A percentile compares a stretch with the other conserved stretches of the same genome.
Evolutionary conservation across 2,113 vertebrate species (phyloP).

Genomic region (Lasiurus borealis): DNA sequence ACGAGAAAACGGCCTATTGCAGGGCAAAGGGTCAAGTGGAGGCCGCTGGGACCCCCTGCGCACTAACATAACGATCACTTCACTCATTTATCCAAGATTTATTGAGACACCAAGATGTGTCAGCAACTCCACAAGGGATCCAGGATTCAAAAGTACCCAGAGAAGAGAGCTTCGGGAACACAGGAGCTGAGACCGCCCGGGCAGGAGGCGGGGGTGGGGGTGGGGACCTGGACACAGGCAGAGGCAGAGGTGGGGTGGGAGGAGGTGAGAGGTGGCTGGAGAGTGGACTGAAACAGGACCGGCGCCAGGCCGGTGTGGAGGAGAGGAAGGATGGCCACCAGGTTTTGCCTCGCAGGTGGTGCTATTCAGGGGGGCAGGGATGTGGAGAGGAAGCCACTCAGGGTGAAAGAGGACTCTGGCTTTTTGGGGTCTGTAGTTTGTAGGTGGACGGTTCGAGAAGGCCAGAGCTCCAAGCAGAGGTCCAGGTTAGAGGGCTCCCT

Average conservation of each 20-base stretch:
- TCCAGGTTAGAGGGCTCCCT: background rate
- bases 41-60: background rate
- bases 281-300: background rate
- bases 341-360: background rate
- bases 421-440: background rate
- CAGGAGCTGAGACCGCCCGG: background rate
- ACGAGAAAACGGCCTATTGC: background rate
- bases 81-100: background rate
- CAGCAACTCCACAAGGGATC: background rate
- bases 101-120: background rate
- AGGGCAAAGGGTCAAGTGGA: background rate
- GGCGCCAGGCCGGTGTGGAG: background rate
- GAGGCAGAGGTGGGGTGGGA: background rate
- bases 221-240: background rate
- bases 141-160: background rate
- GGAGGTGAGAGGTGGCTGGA: too few species aligned
- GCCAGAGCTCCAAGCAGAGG: background rate
- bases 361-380: background rate
- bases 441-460: background rate
- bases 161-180: background rate
- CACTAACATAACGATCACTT: background rate
- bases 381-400: rapidly evolving
- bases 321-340: background rate
- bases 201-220: background rate
- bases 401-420: background rate